Percentiles rank a stretch among this genome's conserved stretches.
phyloP scores from a whole-genome alignment of 2,113 vertebrate genomes.

The Ictalurus punctatus region DNA sequence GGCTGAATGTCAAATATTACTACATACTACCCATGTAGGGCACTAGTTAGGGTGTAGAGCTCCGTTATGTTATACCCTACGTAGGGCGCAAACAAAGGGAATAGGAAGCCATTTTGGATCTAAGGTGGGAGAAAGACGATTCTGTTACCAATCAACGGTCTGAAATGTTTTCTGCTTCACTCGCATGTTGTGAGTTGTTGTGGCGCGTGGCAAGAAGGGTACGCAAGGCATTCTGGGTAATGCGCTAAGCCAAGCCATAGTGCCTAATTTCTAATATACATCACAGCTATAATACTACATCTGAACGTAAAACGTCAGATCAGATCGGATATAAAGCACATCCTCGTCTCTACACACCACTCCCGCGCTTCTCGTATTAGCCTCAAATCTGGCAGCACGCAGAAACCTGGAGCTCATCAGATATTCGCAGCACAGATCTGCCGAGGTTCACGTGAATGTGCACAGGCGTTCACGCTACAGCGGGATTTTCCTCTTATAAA shows the following conservation, averaged over 20 bases:
- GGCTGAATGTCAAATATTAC: neutral
- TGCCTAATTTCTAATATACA: neutral
- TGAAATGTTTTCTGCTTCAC: neutral
- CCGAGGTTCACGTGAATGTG: neutral
- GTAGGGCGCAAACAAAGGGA: neutral
- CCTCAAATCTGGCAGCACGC: neutral
- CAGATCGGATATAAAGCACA: neutral
- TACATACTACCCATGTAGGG: neutral
- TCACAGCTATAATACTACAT: neutral
- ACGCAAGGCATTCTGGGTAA: neutral
- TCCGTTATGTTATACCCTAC: neutral
- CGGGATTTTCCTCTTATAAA: neutral
- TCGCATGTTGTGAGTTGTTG: neutral
- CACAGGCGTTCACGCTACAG: neutral
- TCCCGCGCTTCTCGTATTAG: neutral
- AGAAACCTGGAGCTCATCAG: neutral
- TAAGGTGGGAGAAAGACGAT: neutral
- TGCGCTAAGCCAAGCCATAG: neutral
- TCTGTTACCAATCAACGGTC: neutral
- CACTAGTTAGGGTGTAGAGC: neutral
- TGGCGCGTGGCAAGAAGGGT: neutral
- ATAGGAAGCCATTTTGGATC: neutral
- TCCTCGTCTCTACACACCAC: neutral
- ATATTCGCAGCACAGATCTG: slow-evolving; percentile 11
- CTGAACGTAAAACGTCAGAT: neutral